Conservation (phyloP, 23 tunicate species). For the Phallusia fumigata region DNA sequence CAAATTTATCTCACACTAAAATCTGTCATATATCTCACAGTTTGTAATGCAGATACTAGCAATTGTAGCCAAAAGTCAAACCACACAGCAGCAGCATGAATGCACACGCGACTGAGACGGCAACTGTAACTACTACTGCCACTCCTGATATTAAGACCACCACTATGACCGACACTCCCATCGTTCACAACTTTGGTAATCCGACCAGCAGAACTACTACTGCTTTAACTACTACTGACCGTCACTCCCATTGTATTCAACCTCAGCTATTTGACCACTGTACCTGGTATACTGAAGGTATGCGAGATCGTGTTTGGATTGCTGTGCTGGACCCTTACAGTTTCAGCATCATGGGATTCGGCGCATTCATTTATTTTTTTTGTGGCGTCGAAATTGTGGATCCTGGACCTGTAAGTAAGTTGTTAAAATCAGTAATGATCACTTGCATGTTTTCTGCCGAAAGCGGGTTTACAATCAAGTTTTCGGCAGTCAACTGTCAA, state of each 20-base stretch:
- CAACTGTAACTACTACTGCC: neutral
- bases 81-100: too few relatives aligned
- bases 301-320: conserved; percentile 54
- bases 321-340: conserved; percentile 60
- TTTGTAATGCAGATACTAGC: too few relatives aligned
- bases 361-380: conserved; percentile 45
- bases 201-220: too few relatives aligned
- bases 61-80: too few relatives aligned
- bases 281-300: conserved; percentile 43
- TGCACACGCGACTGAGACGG: neutral
- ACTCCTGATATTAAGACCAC: too few relatives aligned
- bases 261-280: conserved; percentile 24
- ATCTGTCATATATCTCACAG: too few relatives aligned
- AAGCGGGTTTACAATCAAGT: too few relatives aligned
- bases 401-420: conserved; percentile 59
- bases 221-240: neutral
- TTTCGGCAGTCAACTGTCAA: too few relatives aligned
- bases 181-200: too few relatives aligned
- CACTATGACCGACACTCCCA: neutral
- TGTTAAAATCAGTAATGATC: too few relatives aligned
- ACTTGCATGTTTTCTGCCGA: too few relatives aligned
- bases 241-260: conserved; percentile 35
- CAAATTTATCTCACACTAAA: too few relatives aligned
- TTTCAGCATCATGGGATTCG: neutral
- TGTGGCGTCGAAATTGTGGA: conserved; percentile 50